Evolutionary conservation across 2,888 invertebrate genomes (phyloP).

Genomic region (Oeneis ivallda): DNA sequence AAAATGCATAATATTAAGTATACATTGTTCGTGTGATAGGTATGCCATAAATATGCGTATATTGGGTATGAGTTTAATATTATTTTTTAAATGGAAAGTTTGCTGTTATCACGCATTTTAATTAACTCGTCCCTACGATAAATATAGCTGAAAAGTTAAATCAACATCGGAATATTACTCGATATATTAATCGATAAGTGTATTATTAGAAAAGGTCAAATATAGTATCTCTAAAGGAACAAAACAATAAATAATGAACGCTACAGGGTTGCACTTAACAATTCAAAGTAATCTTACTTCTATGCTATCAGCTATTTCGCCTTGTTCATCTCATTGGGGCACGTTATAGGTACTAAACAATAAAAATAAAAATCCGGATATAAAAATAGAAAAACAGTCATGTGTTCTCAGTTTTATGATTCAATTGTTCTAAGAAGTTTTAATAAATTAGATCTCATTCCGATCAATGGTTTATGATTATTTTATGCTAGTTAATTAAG

Average conservation of each 20-base stretch:
- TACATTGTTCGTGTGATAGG: no score
- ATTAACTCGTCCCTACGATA: not conserved
- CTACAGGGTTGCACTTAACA: not conserved
- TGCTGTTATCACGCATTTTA: slow-evolving; percentile 4
- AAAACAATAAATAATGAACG: not conserved
- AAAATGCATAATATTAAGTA: not conserved
- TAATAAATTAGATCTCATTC: no score
- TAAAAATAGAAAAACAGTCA: no score
- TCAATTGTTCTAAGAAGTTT: no score
- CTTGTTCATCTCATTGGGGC: not conserved
- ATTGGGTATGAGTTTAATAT: not conserved
- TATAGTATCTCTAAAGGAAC: not conserved
- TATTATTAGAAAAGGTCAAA: slow-evolving; percentile 14
- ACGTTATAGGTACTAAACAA: no score
- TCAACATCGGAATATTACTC: slow-evolving; percentile 11
- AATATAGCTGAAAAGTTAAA: slow-evolving; percentile 1
- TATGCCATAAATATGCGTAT: not conserved
- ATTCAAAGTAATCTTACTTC: no score
- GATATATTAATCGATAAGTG: not conserved
- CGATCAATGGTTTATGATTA: no score
- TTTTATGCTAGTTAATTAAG: no score
- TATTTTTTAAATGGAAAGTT: slow-evolving; percentile 11
- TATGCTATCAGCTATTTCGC: not conserved
- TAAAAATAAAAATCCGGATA: no score
- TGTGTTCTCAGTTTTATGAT: no score